A percentile compares a stretch with the other conserved stretches of the same genome.
These are phyloP conservation scores for Pantherophis vulpinus DNA, from an alignment of 2,797 vertebrate genomes.

Conservation along the genomic window DNA sequence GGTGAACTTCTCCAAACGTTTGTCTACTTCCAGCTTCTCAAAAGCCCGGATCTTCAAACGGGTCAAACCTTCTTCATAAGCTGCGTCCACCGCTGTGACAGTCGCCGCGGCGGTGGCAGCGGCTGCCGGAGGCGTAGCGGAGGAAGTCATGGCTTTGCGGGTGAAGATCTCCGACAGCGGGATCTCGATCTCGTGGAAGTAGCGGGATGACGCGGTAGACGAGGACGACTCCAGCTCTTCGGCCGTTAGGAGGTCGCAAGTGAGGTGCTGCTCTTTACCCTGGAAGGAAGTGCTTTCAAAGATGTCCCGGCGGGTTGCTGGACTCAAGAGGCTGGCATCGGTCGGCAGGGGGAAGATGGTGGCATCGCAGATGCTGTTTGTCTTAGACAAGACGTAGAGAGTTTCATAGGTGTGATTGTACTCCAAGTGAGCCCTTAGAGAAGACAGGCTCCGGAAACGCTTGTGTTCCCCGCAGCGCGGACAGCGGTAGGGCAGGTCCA, in stretches of 20 bases:
- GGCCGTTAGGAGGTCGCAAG: constrained; percentile 87
- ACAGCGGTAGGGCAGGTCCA: constrained; percentile 98
- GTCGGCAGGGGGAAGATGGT: constrained; percentile 87
- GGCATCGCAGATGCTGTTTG: constrained; percentile 95
- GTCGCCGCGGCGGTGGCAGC: constrained; percentile 73
- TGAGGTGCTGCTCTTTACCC: constrained; percentile 85
- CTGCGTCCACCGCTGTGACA: constrained; percentile 84
- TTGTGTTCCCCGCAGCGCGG: constrained; percentile 99
- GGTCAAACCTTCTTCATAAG: constrained; percentile 94
- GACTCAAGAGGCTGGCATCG: constrained; percentile 78
- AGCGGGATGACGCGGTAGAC: constrained; percentile 78
- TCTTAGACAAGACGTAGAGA: constrained; percentile 97
- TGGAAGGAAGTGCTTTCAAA: constrained; percentile 85
- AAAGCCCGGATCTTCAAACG: constrained; percentile 93
- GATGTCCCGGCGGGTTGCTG: constrained; percentile 76
- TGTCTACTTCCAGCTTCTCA: constrained; percentile 94
- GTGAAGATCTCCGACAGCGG: constrained; percentile 90
- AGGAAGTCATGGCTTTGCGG: constrained; percentile 87
- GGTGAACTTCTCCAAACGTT: constrained; percentile 92
- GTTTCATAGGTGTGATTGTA: constrained; percentile 99
- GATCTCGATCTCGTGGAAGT: constrained; percentile 95
- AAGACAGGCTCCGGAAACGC: constrained; percentile 97
- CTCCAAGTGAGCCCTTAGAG: constrained; percentile 93
- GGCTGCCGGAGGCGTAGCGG: constrained; percentile 83
- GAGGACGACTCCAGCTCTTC: constrained; percentile 87